Conservation (phyloP, 2,797 vertebrate species). For the Craterocephalus amniculus region DNA sequence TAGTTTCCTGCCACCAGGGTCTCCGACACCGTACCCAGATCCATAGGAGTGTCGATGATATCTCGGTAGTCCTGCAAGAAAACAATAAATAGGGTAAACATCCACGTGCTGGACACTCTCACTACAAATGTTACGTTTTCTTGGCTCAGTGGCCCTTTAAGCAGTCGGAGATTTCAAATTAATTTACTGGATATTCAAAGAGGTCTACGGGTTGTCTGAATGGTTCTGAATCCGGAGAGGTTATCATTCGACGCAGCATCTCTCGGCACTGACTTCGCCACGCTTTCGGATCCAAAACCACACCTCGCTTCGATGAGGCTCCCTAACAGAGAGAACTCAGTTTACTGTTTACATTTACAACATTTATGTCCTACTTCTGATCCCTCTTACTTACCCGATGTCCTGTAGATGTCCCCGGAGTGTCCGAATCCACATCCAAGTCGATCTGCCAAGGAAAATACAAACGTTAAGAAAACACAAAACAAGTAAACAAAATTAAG, state of each 20-base stretch:
- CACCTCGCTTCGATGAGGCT: slow-evolving; percentile 77
- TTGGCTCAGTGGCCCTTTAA: neutral
- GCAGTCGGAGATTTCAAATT: neutral
- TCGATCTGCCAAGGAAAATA: slow-evolving; percentile 80
- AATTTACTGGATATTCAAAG: slow-evolving; percentile 90
- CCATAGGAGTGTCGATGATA: slow-evolving; percentile 97
- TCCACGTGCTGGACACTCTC: too few species aligned
- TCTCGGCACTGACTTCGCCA: slow-evolving; percentile 92
- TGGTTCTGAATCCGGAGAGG: slow-evolving; percentile 90
- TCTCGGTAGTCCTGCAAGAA: slow-evolving; percentile 90
- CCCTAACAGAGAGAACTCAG: slow-evolving; percentile 52
- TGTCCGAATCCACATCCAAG: slow-evolving; percentile 93
- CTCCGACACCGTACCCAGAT: slow-evolving; percentile 94
- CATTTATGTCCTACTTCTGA: neutral
- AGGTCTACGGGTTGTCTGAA: slow-evolving; percentile 93
- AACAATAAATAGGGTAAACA: slow-evolving; percentile 18
- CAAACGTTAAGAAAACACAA: neutral
- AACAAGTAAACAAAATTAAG: neutral
- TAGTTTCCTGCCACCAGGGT: slow-evolving; percentile 91
- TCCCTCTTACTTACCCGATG: slow-evolving; percentile 86
- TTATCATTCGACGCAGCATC: slow-evolving; percentile 89
- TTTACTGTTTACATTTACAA: too few species aligned
- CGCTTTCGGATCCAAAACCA: slow-evolving; percentile 81
- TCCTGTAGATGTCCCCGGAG: slow-evolving; percentile 93
- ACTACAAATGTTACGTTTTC: neutral